Evolutionary conservation across 2,888 invertebrate genomes (phyloP), one percentile per base, ranked within the genome.

Genomic region (Acanthosoma haemorrhoidale): DNA sequence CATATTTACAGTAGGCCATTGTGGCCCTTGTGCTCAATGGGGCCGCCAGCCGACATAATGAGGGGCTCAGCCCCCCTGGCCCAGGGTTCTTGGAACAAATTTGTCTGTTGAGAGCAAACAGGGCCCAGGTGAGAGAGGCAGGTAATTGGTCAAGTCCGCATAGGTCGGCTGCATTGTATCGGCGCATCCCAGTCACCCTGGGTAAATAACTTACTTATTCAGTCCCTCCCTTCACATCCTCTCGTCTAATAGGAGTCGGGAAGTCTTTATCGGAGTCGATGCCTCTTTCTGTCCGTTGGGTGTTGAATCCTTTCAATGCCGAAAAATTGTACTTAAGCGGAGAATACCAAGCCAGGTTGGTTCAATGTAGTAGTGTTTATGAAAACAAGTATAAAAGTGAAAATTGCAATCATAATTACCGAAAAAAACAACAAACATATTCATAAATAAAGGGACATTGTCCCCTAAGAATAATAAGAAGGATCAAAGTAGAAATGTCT

Each of bases 11-110:
- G 51, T 51, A 51, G 51, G 5, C 25, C 51, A 25, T 51, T 51
- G 51, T 51, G 51, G 29, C 0, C 25, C n/a, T n/a, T 2, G 11
- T 21, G 21, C 9, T 43, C 3, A 43, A 43, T 43, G 51, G n/a
- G 6, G 5, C 2, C 25, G n/a, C n/a, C 51, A 21, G 51, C 51
- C 51, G 51, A 51, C 51, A 51, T 51, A 51, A 51, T 51, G 51
- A 51, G 51, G 51, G n/a, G 25, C 3, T 51, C 25, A n/a, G 51
- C 51, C 51, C 29, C n/a, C n/a, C n/a, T n/a, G n/a, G n/a, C n/a
- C n/a, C n/a, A n/a, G n/a, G 51, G 51, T 51, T 51, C 51, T 51
- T 21, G 51, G 51, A 51, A 51, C 51, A 51, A 51, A 51, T 51
- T 51, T 51, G 51, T 51, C 51, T 51, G 51, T n/a, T 18, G 13